Percentiles rank a stretch among this genome's conserved stretches.
phyloP scores from a whole-genome alignment of 2,113 vertebrate species.

The Myiopsitta monachus region DNA sequence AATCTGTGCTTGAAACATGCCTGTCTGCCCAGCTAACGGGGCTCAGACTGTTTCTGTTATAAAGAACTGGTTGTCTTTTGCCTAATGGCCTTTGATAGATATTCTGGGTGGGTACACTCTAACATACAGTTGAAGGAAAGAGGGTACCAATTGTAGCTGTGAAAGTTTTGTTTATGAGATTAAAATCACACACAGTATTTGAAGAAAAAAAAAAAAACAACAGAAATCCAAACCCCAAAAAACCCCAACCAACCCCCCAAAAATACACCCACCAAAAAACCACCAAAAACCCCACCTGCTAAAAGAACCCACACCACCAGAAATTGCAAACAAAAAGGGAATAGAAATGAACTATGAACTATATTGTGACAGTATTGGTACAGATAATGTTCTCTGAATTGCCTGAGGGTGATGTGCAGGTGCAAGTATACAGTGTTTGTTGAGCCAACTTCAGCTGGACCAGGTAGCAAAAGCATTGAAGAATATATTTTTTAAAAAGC shows the following conservation, averaged over 20 bases:
- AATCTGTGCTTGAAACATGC: neutral
- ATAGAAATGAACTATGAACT: neutral
- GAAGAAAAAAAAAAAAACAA: neutral
- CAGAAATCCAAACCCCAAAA: neutral
- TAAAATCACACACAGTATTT: neutral
- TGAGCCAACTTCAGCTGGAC: neutral
- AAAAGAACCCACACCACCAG: neutral
- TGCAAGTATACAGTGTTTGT: neutral
- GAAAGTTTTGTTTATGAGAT: neutral
- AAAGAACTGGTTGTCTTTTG: conserved; percentile 21
- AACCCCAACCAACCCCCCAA: neutral
- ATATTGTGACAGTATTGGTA: neutral
- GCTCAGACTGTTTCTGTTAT: neutral
- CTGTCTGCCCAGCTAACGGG: conserved; percentile 1
- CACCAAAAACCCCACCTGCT: neutral
- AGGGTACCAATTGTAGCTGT: neutral
- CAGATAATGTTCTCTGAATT: neutral
- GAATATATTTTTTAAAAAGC: neutral
- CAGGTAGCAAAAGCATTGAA: neutral
- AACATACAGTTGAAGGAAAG: neutral
- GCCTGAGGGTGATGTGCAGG: neutral
- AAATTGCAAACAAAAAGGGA: neutral
- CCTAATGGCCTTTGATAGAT: neutral
- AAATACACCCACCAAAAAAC: neutral
- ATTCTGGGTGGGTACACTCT: neutral